Percentiles rank a stretch among this genome's conserved stretches.
These are phyloP conservation scores for Ceratothoa steindachneri DNA, from an alignment of 2,888 invertebrate genomes.

Conservation along the genomic window DNA sequence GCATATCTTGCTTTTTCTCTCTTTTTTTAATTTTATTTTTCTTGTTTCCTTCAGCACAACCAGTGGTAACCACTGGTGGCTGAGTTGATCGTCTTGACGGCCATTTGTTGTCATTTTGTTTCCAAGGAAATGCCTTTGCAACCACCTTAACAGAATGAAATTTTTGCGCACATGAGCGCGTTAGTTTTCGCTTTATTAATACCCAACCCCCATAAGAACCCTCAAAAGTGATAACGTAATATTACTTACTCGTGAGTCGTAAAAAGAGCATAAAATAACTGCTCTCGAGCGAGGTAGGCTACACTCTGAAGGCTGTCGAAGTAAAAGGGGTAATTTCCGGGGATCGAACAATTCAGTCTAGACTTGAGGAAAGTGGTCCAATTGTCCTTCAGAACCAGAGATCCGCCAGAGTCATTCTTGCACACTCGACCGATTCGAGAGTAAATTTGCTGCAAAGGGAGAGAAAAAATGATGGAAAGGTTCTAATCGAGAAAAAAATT, in stretches of 20 bases:
- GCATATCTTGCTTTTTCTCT: too few relatives aligned
- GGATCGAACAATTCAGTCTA: constrained; percentile 74
- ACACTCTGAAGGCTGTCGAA: constrained; percentile 84
- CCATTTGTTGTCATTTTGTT: too few relatives aligned
- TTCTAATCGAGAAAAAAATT: neutral
- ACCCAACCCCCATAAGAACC: too few relatives aligned
- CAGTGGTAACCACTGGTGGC: too few relatives aligned
- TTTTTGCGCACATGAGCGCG: too few relatives aligned
- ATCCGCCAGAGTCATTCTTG: constrained; percentile 73
- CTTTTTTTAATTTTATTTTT: too few relatives aligned
- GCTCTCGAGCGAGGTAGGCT: constrained; percentile 70
- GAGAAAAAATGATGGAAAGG: neutral
- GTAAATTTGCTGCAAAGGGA: constrained; percentile 60
- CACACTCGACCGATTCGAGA: constrained; percentile 87
- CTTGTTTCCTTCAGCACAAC: too few relatives aligned
- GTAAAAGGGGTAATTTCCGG: constrained; percentile 80
- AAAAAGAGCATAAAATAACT: constrained; percentile 76
- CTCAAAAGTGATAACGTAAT: too few relatives aligned
- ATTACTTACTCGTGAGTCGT: constrained; percentile 71
- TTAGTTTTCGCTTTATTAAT: too few relatives aligned
- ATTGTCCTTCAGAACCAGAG: constrained; percentile 66
- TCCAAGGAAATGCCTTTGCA: too few relatives aligned
- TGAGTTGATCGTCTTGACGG: too few relatives aligned
- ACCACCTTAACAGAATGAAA: too few relatives aligned
- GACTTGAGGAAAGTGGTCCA: constrained; percentile 92